Evolutionary conservation across 2,113 vertebrate species (phyloP).

Genomic region (Gambusia holbrooki): DNA sequence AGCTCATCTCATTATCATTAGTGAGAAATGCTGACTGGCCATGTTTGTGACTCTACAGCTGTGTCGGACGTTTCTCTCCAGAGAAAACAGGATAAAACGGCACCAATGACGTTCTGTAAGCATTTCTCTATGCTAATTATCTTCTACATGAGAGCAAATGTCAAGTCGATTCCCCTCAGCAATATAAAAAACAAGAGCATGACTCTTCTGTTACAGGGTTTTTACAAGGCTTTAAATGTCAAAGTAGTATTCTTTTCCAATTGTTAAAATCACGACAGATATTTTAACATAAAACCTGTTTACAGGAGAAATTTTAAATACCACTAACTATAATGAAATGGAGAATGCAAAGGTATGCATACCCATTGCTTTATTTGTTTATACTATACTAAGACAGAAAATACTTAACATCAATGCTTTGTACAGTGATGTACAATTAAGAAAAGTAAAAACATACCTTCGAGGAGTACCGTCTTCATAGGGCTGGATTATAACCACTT

Average conservation of each 20-base stretch:
- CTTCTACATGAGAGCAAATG: conserved; percentile 53
- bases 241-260: not conserved
- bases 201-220: not conserved
- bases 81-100: conserved; percentile 56
- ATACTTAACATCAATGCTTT: too few relatives aligned
- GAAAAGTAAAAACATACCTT: conserved; percentile 78
- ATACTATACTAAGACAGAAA: too few relatives aligned
- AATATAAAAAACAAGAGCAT: conserved; percentile 13
- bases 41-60: conserved; percentile 44
- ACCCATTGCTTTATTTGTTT: too few relatives aligned
- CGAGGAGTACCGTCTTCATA: conserved; percentile 91
- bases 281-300: not conserved
- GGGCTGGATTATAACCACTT: conserved; percentile 96
- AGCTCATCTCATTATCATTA: conserved; percentile 70
- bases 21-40: conserved; percentile 69
- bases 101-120: conserved; percentile 49
- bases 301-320: not conserved
- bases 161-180: conserved; percentile 55
- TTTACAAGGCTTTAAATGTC: conserved; percentile 1
- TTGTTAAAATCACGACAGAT: not conserved
- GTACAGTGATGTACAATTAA: not conserved
- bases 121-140: conserved; percentile 63
- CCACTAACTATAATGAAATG: too few relatives aligned
- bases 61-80: conserved; percentile 54
- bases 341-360: too few relatives aligned